Conservation (phyloP, 2,888 invertebrate genomes). For the Apotomis betuletana region DNA sequence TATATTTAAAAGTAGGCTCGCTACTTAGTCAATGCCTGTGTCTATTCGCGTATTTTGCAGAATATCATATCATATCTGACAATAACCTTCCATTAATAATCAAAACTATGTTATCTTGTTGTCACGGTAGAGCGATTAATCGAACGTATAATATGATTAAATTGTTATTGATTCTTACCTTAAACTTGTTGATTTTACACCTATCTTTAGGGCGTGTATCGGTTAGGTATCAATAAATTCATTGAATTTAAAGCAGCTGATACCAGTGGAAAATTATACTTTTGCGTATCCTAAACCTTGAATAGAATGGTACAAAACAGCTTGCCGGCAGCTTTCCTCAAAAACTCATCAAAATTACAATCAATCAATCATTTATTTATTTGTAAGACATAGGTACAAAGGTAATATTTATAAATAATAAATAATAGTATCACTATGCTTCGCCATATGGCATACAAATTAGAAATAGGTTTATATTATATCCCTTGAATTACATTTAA, state of each 20-base stretch:
- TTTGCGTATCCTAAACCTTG: not conserved
- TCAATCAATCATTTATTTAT: too few species aligned
- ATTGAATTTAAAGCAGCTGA: not conserved
- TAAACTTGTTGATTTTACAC: constrained; percentile 51
- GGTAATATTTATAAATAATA: too few species aligned
- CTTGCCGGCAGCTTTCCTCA: too few species aligned
- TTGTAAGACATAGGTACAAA: too few species aligned
- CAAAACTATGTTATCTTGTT: constrained; percentile 34
- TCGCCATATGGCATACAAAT: too few species aligned
- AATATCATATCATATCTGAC: not conserved
- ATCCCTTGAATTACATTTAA: too few species aligned
- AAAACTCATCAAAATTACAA: too few species aligned
- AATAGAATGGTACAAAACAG: too few species aligned
- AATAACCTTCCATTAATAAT: not conserved
- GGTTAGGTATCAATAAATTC: not conserved
- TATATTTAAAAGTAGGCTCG: too few species aligned
- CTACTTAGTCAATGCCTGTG: too few species aligned
- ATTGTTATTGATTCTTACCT: constrained; percentile 50
- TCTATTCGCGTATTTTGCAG: not conserved
- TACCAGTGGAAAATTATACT: not conserved
- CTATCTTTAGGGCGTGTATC: constrained; percentile 50
- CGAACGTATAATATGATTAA: constrained; percentile 43
- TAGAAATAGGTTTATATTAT: too few species aligned
- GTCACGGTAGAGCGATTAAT: constrained; percentile 50
- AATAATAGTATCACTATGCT: too few species aligned